These are phyloP conservation scores for Caenorhabditis becei DNA, from an alignment of 2,888 invertebrate genomes.

Conservation along the genomic window DNA sequence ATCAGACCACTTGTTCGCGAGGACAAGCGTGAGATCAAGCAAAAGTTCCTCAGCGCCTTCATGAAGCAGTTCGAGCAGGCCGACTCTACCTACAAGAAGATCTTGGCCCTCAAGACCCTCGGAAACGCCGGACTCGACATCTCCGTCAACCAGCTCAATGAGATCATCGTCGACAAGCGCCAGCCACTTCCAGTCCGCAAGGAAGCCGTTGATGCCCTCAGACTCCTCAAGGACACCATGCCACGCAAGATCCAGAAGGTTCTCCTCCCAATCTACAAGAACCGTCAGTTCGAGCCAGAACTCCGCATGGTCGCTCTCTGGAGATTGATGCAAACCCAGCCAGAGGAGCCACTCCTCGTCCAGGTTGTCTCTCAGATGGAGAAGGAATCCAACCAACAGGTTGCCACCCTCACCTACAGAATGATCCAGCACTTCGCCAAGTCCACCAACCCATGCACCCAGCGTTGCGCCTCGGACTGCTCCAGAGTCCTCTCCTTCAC, in stretches of 20 bases:
- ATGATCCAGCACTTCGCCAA: constrained; percentile 68
- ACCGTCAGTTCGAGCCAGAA: constrained; percentile 71
- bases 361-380: constrained; percentile 72
- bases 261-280: constrained; percentile 74
- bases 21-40: constrained; percentile 62
- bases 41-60: constrained; percentile 59
- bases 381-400: constrained; percentile 73
- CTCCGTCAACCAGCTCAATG: constrained; percentile 73
- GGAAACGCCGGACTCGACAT: constrained; percentile 78
- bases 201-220: constrained; percentile 77
- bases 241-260: constrained; percentile 66
- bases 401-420: constrained; percentile 72
- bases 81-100: constrained; percentile 72
- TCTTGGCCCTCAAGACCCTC: constrained; percentile 78
- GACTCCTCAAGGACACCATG: constrained; percentile 66
- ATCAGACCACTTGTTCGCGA: constrained; percentile 65
- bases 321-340: constrained; percentile 73
- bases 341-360: constrained; percentile 71
- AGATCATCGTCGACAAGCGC: constrained; percentile 74
- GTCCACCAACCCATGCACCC: constrained; percentile 71
- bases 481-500: constrained; percentile 58
- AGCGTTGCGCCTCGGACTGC: constrained; percentile 64
- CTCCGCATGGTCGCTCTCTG: constrained; percentile 75
- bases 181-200: constrained; percentile 72
- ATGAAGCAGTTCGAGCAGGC: constrained; percentile 69